Evolutionary conservation across 92 coral and sea anemone species (phyloP).

Genomic region (Palythoa grandis): DNA sequence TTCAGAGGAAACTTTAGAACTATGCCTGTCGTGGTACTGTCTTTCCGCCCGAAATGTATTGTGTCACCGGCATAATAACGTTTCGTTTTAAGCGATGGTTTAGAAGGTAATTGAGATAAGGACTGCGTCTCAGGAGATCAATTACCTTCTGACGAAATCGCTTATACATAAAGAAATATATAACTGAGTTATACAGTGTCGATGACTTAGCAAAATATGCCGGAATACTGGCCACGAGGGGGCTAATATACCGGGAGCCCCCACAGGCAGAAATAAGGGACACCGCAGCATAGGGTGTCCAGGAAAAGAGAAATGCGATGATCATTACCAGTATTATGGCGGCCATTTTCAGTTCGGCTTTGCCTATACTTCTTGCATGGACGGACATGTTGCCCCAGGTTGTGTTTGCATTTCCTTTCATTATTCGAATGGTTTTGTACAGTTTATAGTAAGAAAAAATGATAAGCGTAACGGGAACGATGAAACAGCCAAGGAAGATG

Average conservation of each 20-base stretch:
- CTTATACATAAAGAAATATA: slow-evolving; percentile 74
- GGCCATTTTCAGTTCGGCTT: slow-evolving; percentile 54
- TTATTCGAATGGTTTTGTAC: slow-evolving; percentile 49
- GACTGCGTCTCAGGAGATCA: background rate
- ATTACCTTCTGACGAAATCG: slow-evolving; percentile 52
- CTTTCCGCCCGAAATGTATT: background rate
- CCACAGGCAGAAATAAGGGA: slow-evolving; percentile 65
- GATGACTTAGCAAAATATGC: slow-evolving; percentile 79
- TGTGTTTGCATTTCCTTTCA: slow-evolving; percentile 51
- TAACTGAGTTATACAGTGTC: slow-evolving; percentile 68
- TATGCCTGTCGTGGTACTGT: background rate
- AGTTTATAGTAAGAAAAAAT: slow-evolving; percentile 51
- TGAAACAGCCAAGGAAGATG: slow-evolving; percentile 69
- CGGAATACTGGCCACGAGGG: slow-evolving; percentile 57
- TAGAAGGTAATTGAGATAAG: background rate
- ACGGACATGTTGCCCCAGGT: slow-evolving; percentile 62
- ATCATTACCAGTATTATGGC: slow-evolving; percentile 59
- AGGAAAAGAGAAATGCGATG: slow-evolving; percentile 71
- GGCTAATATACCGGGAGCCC: slow-evolving; percentile 48
- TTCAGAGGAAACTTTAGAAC: background rate
- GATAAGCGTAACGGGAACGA: slow-evolving; percentile 58
- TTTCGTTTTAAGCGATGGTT: background rate
- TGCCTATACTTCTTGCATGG: slow-evolving; percentile 57
- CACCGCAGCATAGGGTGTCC: slow-evolving; percentile 90
- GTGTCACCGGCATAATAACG: background rate